Percentiles rank a stretch among this genome's conserved stretches.
phyloP scores from a whole-genome alignment of 92 coral and sea anemone species.

The Zoanthus sansibaricus region DNA sequence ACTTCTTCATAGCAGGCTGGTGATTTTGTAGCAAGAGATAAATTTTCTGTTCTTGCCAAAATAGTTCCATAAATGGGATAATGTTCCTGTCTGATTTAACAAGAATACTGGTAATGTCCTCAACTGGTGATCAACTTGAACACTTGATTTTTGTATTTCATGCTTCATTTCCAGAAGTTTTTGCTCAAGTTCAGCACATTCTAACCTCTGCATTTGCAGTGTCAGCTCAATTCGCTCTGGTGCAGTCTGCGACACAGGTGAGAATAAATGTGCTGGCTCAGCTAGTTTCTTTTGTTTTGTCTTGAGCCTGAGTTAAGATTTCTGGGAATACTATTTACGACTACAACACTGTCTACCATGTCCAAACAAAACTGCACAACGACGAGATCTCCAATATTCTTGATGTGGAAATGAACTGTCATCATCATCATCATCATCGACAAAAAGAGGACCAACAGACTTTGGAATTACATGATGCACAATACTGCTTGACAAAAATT shows the following conservation, averaged over 20 bases:
- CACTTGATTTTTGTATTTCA: conserved; percentile 67
- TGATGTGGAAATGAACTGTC: conserved; percentile 54
- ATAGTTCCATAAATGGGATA: conserved; percentile 61
- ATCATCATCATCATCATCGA: conserved; percentile 31
- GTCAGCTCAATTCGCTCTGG: conserved; percentile 63
- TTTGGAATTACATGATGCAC: conserved; percentile 68
- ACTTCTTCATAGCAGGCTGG: conserved; percentile 72
- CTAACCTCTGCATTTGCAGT: conserved; percentile 68
- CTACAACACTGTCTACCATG: conserved; percentile 51
- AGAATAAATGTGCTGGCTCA: conserved; percentile 60
- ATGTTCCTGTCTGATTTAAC: conserved; percentile 28
- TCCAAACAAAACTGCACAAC: conserved; percentile 45
- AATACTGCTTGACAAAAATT: conserved; percentile 43
- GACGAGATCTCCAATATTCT: conserved; percentile 53
- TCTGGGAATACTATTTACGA: conserved; percentile 54
- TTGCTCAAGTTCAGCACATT: conserved; percentile 67
- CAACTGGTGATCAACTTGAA: conserved; percentile 49
- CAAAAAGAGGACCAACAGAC: conserved; percentile 48
- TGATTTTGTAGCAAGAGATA: conserved; percentile 67
- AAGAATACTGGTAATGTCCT: conserved; percentile 56
- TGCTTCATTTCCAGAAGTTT: conserved; percentile 61
- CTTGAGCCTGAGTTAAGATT: conserved; percentile 32
- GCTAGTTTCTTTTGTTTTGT: conserved; percentile 52
- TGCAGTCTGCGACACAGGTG: conserved; percentile 65
- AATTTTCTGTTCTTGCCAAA: conserved; percentile 71